Evolutionary conservation across 2,797 vertebrate genomes (phyloP).

Genomic region (Staurois parvus): DNA sequence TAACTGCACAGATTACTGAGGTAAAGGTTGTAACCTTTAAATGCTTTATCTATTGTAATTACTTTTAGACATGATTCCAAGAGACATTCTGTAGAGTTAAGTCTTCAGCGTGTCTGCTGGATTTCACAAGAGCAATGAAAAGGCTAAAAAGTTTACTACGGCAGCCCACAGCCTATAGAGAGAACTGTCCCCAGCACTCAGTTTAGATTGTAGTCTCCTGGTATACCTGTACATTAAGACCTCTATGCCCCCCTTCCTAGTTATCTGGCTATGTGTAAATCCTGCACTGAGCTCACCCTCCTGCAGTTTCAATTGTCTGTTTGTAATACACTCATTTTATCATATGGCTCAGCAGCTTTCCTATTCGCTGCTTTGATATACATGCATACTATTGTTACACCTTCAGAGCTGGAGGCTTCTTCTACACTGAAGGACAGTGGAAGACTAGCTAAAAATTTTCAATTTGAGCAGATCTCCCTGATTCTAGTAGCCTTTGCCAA

Average conservation of each 20-base stretch:
- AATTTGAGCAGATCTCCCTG: too few relatives aligned
- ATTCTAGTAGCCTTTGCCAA: too few relatives aligned
- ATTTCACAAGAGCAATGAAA: not conserved
- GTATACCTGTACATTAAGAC: not conserved
- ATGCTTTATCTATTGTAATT: constrained; percentile 8
- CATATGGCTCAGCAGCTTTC: too few relatives aligned
- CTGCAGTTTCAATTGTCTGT: too few relatives aligned
- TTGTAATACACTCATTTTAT: too few relatives aligned
- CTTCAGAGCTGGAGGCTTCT: too few relatives aligned
- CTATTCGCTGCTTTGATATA: too few relatives aligned
- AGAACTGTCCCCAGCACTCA: too few relatives aligned
- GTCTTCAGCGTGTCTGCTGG: not conserved
- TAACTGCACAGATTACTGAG: not conserved
- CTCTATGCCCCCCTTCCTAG: not conserved
- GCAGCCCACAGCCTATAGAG: not conserved
- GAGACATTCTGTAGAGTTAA: not conserved
- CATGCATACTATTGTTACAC: too few relatives aligned
- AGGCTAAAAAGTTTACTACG: not conserved
- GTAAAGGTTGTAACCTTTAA: not conserved
- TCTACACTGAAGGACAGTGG: too few relatives aligned
- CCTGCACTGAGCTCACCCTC: not conserved
- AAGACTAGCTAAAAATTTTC: too few relatives aligned
- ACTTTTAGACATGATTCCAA: not conserved
- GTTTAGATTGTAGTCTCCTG: too few relatives aligned
- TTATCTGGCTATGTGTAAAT: not conserved